Evolutionary conservation across 1,140 invertebrate species (phyloP).

Genomic region (Elymnias hypermnestra): DNA sequence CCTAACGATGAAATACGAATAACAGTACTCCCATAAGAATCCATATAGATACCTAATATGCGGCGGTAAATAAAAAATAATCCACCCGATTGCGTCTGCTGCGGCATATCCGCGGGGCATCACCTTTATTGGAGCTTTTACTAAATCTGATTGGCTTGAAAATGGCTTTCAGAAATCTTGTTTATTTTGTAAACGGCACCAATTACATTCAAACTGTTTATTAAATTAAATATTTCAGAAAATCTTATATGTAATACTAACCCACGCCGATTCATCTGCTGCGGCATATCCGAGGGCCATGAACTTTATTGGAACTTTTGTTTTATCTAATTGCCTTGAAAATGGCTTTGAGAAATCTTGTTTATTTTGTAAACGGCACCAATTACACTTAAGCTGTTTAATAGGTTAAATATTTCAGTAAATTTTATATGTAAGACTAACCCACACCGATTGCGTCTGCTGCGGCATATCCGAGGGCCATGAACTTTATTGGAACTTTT

Average conservation of each 20-base stretch:
- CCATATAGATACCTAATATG: conserved; percentile 15
- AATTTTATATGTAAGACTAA: no score
- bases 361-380: neutral
- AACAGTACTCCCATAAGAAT: conserved; percentile 27
- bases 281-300: conserved; percentile 11
- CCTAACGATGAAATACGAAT: conserved; percentile 23
- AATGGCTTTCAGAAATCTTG: neutral
- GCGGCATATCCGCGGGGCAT: conserved; percentile 12
- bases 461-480: conserved; percentile 10
- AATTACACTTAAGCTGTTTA: no score
- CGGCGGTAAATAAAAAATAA: conserved; percentile 42
- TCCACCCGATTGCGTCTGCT: conserved; percentile 12
- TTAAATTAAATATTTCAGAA: no score
- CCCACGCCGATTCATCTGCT: conserved; percentile 10
- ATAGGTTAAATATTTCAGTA: no score
- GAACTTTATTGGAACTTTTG: conserved; percentile 18
- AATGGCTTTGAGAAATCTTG: no score
- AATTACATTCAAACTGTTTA: no score
- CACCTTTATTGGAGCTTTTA: conserved; percentile 18
- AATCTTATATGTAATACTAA: no score
- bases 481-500: conserved; percentile 18
- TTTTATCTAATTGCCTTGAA: conserved; percentile 8
- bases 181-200: neutral
- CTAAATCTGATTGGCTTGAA: conserved; percentile 15
- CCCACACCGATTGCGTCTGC: conserved; percentile 11